Percentiles rank a stretch among this genome's conserved stretches.
Evolutionary conservation across 1,140 invertebrate species (phyloP).

Genomic region (Belonocnema kinseyi): DNA sequence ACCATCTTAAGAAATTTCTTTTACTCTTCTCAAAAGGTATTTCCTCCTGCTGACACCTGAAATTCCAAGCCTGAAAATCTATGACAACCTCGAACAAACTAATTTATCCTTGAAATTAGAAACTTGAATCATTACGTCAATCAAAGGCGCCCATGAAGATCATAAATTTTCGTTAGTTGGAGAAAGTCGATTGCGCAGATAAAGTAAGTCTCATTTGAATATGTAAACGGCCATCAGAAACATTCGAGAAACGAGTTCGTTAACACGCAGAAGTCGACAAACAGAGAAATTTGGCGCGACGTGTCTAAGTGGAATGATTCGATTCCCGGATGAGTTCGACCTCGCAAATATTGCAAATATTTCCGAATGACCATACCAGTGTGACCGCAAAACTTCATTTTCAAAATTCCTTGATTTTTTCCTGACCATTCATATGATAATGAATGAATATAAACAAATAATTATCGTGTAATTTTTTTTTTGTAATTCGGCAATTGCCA

Average conservation of each 20-base stretch:
- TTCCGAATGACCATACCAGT: not conserved
- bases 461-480: too few species aligned
- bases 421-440: too few species aligned
- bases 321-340: constrained; percentile 7
- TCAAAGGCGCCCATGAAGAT: not conserved
- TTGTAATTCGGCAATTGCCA: too few species aligned
- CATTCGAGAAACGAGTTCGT: not conserved
- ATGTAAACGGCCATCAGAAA: constrained; percentile 1
- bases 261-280: constrained; percentile 11
- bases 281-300: constrained; percentile 3
- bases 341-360: constrained; percentile 5
- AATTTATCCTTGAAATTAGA: not conserved
- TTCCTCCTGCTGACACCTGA: too few species aligned
- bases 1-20: too few species aligned
- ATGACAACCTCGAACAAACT: not conserved
- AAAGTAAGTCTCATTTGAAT: constrained; percentile 10
- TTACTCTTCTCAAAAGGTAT: too few species aligned
- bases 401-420: too few species aligned
- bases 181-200: not conserved
- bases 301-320: constrained; percentile 12
- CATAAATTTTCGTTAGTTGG: constrained; percentile 10
- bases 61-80: not conserved
- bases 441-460: too few species aligned
- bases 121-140: not conserved
- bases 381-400: too few species aligned